Evolutionary conservation across 1,140 invertebrate genomes (phyloP), one percentile per base, ranked within the genome.

Genomic region (Megathymus violae): DNA sequence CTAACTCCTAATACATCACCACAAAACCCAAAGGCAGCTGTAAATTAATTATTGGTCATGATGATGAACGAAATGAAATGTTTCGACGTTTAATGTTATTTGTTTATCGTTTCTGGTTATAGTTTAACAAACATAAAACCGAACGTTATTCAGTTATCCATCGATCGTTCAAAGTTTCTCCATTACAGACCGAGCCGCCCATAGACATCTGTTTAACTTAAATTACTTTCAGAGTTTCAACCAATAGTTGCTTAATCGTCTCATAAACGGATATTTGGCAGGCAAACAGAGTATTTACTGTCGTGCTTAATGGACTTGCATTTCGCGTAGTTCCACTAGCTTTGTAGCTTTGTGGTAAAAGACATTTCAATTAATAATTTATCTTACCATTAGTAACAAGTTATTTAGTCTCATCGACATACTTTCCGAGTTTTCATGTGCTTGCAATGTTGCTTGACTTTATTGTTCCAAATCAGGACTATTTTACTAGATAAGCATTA

Each of bases 131-230:
- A 64, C 64, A 69, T 64, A 71, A 76, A 72, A 68, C 27, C 31
- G 52, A 60, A 64, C 43, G 51, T 63, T 72, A 70, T 75, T 76
- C 62, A 78, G 72, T 74, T 69, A 76, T 70, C 69, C 64, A 65
- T 70, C 63, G 67, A 64, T 47, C 60, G 48, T 61, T 56, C 67
- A 51, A 79, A 79, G 67, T 79, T 79, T 76, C 36, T 51, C 76
- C 71, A 79, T 79, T 79, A 79, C 65, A 61, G 16, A 40, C 58
- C 44, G 50, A 71, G 64, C 67, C 43, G 54, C 47, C 62, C 62
- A 70, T 63, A 73, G 65, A 72, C 66, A 72, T 72, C 69, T 76
- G 67, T 76, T 79, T 77, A 77, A 75, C 71, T 79, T 76, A 79
- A 74, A 79, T 76, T 76, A 72, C 74, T 74, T 78, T 79, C 70